Conservation (phyloP, 2,797 vertebrate species). For the Gallirallus australis region DNA sequence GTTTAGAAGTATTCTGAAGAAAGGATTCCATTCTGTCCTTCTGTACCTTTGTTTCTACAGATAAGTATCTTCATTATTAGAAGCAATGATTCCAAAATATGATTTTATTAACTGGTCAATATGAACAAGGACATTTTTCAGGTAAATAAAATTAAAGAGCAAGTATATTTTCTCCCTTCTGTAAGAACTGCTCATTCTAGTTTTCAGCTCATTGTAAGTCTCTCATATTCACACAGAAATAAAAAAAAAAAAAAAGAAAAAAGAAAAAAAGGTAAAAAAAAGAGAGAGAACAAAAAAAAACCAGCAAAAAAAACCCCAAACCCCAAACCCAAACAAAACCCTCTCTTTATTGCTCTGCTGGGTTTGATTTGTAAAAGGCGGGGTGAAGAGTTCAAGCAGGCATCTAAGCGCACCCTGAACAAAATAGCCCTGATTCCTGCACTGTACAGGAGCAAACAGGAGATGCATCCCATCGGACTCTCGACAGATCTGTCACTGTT, state of each 20-base stretch:
- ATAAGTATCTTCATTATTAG: not conserved
- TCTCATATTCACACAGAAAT: not conserved
- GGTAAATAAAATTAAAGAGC: not conserved
- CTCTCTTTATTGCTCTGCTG: slow-evolving; percentile 35
- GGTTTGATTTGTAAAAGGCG: slow-evolving; percentile 59
- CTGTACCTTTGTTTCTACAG: not conserved
- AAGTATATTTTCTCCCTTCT: not conserved
- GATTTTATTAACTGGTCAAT: not conserved
- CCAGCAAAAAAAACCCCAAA: too few species aligned
- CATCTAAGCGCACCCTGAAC: slow-evolving; percentile 65
- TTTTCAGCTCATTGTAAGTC: slow-evolving; percentile 37
- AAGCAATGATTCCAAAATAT: not conserved
- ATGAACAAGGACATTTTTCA: not conserved
- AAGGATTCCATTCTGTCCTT: not conserved
- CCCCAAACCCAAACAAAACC: too few species aligned
- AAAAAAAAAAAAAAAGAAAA: too few species aligned
- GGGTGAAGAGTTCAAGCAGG: slow-evolving; percentile 77
- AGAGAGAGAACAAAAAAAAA: too few species aligned
- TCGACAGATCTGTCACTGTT: slow-evolving; percentile 76
- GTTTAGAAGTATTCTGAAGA: not conserved
- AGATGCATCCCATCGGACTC: slow-evolving; percentile 49
- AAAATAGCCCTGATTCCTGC: slow-evolving; percentile 66
- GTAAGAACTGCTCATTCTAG: not conserved
- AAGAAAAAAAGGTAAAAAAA: too few species aligned
- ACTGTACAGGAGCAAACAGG: slow-evolving; percentile 46